Conservation (phyloP, 2,888 invertebrate species). For the Diarsia mendica region DNA sequence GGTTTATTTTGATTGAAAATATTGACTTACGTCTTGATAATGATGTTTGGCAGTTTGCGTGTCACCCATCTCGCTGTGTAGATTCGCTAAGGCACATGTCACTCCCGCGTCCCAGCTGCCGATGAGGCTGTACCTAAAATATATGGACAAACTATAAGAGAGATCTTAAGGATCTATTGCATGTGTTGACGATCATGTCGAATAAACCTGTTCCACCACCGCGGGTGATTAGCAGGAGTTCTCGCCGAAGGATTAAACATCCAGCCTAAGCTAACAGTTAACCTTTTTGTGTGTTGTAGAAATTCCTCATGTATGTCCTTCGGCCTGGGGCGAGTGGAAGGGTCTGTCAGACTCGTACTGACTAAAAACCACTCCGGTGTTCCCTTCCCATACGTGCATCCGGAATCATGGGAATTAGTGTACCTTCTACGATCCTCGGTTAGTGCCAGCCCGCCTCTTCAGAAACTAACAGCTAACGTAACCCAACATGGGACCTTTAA, state of each 20-base stretch:
- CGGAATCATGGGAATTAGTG: no score
- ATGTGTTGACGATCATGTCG: no score
- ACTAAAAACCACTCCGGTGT: no score
- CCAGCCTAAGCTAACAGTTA: no score
- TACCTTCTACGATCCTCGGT: no score
- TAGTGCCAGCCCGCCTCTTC: no score
- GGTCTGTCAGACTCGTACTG: no score
- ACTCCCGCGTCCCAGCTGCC: slow-evolving; percentile 95
- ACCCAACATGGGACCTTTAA: background rate
- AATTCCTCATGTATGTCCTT: no score
- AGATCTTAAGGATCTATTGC: background rate
- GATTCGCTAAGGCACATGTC: slow-evolving; percentile 96
- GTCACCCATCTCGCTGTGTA: slow-evolving; percentile 97
- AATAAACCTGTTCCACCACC: background rate
- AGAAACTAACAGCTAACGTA: no score
- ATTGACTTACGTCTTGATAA: slow-evolving; percentile 84
- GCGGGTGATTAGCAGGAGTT: background rate
- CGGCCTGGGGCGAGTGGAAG: no score
- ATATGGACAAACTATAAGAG: background rate
- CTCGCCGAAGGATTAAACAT: background rate
- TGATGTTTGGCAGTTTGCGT: slow-evolving; percentile 90
- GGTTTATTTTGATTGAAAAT: background rate
- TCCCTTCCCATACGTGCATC: no score
- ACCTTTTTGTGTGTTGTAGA: no score
- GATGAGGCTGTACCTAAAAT: slow-evolving; percentile 88